Evolutionary conservation across 1,140 invertebrate species (phyloP).

Genomic region (Drosophila bipectinata): DNA sequence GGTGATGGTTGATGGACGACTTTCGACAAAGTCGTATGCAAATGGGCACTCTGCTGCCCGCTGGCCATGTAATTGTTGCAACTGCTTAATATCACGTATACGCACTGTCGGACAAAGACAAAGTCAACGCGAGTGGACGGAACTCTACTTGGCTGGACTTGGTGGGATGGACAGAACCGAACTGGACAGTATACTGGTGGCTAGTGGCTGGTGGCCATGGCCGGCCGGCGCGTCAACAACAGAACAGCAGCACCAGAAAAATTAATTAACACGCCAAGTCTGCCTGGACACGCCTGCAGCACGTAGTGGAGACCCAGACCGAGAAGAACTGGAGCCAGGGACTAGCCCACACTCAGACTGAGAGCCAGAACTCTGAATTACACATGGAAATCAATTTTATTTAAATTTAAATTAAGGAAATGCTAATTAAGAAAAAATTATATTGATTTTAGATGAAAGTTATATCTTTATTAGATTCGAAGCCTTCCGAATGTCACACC

Average conservation of each 20-base stretch:
- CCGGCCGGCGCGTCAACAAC: slow-evolving; percentile 40
- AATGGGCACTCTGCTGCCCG: slow-evolving; percentile 32
- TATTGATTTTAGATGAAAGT: no score
- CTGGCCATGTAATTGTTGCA: slow-evolving; percentile 60
- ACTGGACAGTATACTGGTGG: background rate
- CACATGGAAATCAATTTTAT: background rate
- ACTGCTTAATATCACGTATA: slow-evolving; percentile 70
- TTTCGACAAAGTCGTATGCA: slow-evolving; percentile 47
- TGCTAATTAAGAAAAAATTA: no score
- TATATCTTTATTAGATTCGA: no score
- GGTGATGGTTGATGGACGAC: slow-evolving; percentile 34
- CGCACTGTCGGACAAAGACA: slow-evolving; percentile 42
- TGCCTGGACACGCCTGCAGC: slow-evolving; percentile 54
- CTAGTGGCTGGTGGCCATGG: slow-evolving; percentile 12
- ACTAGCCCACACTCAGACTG: slow-evolving; percentile 14
- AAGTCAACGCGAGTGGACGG: slow-evolving; percentile 10
- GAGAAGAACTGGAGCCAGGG: slow-evolving; percentile 21
- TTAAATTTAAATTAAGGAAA: background rate
- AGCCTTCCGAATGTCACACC: no score
- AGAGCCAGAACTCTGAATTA: slow-evolving; percentile 20
- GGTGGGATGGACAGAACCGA: slow-evolving; percentile 1
- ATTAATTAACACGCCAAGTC: slow-evolving; percentile 67
- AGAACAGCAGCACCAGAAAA: slow-evolving; percentile 47
- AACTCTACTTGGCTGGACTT: background rate
- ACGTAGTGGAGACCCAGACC: slow-evolving; percentile 46